phyloP scores from a whole-genome alignment of 2,113 vertebrate genomes.

The Poeciliopsis occidentalis region DNA sequence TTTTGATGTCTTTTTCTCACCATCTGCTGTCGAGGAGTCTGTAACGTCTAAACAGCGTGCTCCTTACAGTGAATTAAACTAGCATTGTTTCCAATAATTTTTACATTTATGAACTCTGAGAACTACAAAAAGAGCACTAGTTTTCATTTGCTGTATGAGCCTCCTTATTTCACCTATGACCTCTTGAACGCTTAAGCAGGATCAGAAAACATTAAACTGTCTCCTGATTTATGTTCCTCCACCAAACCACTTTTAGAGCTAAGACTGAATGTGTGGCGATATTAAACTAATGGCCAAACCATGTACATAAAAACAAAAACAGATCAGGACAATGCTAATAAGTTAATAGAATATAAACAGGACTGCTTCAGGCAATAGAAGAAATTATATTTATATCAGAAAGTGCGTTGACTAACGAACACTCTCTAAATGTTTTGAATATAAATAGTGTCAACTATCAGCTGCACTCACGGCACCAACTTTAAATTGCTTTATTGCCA shows the following conservation, averaged over 20 bases:
- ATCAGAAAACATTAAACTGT: neutral
- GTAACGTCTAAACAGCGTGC: neutral
- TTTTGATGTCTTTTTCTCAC: constrained; percentile 36
- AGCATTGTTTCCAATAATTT: neutral
- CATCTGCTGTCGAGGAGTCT: constrained; percentile 47
- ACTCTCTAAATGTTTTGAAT: no score
- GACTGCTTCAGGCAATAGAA: neutral
- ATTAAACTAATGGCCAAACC: no score
- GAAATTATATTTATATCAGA: no score
- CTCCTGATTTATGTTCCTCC: no score
- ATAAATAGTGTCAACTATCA: neutral
- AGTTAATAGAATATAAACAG: neutral
- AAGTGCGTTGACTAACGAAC: no score
- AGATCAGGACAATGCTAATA: neutral
- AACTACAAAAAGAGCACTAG: neutral
- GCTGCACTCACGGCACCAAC: neutral
- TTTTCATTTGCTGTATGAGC: neutral
- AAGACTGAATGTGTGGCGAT: no score
- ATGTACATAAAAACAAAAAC: neutral
- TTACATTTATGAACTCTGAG: neutral
- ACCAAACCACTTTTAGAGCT: no score
- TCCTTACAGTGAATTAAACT: neutral
- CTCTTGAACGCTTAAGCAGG: neutral
- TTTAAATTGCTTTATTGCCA: neutral
- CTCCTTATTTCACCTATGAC: neutral